These are phyloP conservation scores for Brachyptera risi DNA, from an alignment of 2,888 invertebrate genomes.

Conservation along the genomic window DNA sequence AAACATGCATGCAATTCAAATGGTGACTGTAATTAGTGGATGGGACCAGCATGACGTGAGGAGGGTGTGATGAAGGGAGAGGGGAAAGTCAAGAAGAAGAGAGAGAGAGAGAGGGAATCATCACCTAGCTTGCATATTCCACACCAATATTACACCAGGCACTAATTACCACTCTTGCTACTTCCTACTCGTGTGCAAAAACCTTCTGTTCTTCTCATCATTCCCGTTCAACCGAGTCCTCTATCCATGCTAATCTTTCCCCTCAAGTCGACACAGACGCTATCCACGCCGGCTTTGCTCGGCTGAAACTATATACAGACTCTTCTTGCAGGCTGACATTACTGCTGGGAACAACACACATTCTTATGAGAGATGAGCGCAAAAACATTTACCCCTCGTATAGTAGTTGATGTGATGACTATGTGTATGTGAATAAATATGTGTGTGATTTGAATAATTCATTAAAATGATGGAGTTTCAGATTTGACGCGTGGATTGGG, in stretches of 20 bases:
- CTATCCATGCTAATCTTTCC: not conserved
- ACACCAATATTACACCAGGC: slow-evolving; percentile 21
- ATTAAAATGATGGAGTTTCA: too few relatives aligned
- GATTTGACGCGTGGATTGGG: too few relatives aligned
- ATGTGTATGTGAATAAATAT: too few relatives aligned
- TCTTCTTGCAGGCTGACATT: not conserved
- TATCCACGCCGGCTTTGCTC: too few relatives aligned
- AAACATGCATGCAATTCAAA: slow-evolving; percentile 25
- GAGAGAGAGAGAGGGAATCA: not conserved
- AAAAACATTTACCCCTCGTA: not conserved
- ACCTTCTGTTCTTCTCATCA: slow-evolving; percentile 13
- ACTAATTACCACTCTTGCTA: slow-evolving; percentile 26
- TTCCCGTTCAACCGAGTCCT: not conserved
- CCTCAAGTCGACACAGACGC: too few relatives aligned
- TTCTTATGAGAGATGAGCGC: not conserved
- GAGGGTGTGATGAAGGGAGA: not conserved
- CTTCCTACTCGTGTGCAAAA: slow-evolving; percentile 10
- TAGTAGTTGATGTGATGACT: too few relatives aligned
- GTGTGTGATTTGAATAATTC: too few relatives aligned
- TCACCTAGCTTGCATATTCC: not conserved
- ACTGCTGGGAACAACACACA: not conserved
- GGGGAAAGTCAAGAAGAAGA: not conserved
- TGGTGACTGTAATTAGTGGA: slow-evolving; percentile 24
- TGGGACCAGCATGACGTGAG: not conserved
- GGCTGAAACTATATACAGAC: too few relatives aligned